These are phyloP conservation scores for Xylocampa areola DNA, from an alignment of 2,888 invertebrate genomes.

Conservation along the genomic window DNA sequence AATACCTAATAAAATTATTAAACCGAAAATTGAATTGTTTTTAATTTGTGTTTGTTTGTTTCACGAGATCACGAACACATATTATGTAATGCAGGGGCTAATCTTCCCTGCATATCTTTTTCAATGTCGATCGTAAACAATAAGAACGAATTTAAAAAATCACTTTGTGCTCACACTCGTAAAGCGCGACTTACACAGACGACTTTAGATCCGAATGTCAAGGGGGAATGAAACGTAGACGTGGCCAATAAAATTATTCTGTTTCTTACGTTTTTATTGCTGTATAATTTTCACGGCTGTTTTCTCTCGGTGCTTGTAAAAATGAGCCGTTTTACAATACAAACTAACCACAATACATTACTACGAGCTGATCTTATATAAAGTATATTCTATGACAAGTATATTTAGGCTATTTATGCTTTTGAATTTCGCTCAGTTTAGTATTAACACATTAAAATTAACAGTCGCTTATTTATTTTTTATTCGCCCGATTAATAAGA, in stretches of 20 bases:
- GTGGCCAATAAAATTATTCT: slow-evolving; percentile 55
- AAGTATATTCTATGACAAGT: too few relatives aligned
- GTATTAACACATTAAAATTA: too few relatives aligned
- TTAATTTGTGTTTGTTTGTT: slow-evolving; percentile 33
- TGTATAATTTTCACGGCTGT: slow-evolving; percentile 45
- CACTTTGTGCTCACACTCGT: slow-evolving; percentile 48
- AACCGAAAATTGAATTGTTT: not conserved
- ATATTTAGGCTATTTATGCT: too few relatives aligned
- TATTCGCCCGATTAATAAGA: too few relatives aligned
- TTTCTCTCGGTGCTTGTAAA: too few relatives aligned
- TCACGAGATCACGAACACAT: slow-evolving; percentile 34
- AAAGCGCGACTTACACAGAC: slow-evolving; percentile 47
- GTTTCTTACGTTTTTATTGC: slow-evolving; percentile 53
- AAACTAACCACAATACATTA: too few relatives aligned
- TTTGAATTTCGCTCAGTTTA: too few relatives aligned
- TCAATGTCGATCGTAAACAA: slow-evolving; percentile 44
- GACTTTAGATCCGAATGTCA: slow-evolving; percentile 55
- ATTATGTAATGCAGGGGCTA: slow-evolving; percentile 27
- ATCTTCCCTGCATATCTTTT: slow-evolving; percentile 33
- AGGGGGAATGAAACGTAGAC: slow-evolving; percentile 58
- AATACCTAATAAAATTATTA: not conserved
- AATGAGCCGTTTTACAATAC: too few relatives aligned
- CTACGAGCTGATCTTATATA: too few relatives aligned
- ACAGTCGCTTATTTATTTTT: too few relatives aligned
- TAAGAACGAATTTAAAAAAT: slow-evolving; percentile 51